A percentile compares a stretch with the other conserved stretches of the same genome.
Conservation (phyloP, 2,113 vertebrate species). For the Zootoca vivipara region DNA sequence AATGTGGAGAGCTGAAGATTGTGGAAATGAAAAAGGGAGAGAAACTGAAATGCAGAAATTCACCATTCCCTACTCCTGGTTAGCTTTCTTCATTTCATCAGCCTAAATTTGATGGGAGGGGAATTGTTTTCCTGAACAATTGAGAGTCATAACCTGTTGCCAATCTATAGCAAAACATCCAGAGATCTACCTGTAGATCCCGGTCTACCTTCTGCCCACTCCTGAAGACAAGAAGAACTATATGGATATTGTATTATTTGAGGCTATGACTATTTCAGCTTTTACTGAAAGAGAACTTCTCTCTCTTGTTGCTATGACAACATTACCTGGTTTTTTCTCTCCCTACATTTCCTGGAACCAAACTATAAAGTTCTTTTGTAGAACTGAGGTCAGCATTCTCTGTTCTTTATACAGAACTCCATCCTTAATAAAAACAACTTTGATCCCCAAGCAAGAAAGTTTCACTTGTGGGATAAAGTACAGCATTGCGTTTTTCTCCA, state of each 20-base stretch:
- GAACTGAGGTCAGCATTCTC: slow-evolving; percentile 54
- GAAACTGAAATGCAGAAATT: no score
- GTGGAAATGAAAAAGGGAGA: no score
- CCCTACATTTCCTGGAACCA: slow-evolving; percentile 42
- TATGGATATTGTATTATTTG: neutral
- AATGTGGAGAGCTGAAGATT: no score
- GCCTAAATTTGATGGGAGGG: neutral
- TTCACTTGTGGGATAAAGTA: neutral
- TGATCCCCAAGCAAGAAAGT: neutral
- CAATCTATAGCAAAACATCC: neutral
- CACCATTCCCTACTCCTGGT: neutral
- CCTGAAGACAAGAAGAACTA: neutral
- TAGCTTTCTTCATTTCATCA: neutral
- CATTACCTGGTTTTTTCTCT: slow-evolving; percentile 45
- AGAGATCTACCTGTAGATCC: neutral
- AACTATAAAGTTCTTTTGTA: slow-evolving; percentile 42
- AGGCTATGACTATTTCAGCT: slow-evolving; percentile 24
- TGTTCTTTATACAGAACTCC: neutral
- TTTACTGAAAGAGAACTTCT: slow-evolving; percentile 46
- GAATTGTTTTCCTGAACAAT: neutral
- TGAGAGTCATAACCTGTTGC: neutral
- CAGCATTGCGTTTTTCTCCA: neutral
- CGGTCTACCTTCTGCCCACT: neutral
- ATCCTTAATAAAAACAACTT: neutral
- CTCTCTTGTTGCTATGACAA: slow-evolving; percentile 60